Evolutionary conservation across 2,797 vertebrate species (phyloP).

Genomic region (Sarcoramphus papa): DNA sequence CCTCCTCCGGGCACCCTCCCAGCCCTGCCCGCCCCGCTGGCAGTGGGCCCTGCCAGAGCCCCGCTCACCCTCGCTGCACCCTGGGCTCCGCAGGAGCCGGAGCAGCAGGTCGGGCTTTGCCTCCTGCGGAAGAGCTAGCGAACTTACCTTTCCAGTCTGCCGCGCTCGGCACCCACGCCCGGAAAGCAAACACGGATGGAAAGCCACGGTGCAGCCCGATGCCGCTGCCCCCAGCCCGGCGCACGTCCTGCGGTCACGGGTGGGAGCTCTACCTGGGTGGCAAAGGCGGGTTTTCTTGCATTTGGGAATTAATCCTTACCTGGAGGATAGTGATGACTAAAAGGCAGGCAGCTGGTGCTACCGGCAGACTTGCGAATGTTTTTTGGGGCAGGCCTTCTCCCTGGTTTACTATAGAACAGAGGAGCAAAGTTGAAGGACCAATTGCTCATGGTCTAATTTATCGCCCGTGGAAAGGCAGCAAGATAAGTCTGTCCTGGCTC

Average conservation of each 20-base stretch:
- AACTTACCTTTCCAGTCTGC: conserved; percentile 43
- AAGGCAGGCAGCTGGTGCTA: background rate
- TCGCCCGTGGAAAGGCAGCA: background rate
- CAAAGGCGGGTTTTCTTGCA: background rate
- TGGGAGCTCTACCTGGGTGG: background rate
- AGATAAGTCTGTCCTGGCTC: background rate
- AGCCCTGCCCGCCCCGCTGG: background rate
- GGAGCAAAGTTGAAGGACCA: background rate
- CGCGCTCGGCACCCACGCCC: background rate
- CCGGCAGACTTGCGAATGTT: background rate
- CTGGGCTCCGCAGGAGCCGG: background rate
- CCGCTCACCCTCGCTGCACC: background rate
- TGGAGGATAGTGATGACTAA: background rate
- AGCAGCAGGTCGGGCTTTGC: background rate
- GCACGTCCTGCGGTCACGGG: background rate
- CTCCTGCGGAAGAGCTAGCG: background rate
- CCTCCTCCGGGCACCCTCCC: conserved; percentile 35
- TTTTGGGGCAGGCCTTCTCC: background rate
- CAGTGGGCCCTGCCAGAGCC: background rate
- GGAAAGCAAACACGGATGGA: conserved; percentile 29
- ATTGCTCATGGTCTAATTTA: background rate
- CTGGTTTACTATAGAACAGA: background rate
- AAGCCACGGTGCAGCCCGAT: background rate
- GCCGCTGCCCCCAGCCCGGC: background rate
- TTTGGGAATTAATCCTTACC: background rate